Conservation (phyloP, 2,797 vertebrate species). For the Cryptoprocta ferox region DNA sequence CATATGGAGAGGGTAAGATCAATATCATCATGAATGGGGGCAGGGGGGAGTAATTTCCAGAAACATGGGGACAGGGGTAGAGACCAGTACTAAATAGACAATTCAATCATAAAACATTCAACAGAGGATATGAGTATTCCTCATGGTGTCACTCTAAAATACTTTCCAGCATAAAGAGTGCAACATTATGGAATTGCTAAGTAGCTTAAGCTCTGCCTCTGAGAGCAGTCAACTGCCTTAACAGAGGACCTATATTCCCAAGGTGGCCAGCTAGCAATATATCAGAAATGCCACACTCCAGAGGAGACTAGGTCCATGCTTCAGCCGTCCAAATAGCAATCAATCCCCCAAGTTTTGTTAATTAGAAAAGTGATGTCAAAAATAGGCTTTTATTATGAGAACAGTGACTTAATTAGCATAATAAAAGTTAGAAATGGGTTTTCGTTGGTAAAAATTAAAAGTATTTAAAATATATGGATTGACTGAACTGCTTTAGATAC, state of each 20-base stretch:
- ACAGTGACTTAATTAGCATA: neutral
- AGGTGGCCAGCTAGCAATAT: neutral
- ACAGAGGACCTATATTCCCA: neutral
- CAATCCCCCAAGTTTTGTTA: neutral
- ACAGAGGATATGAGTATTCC: neutral
- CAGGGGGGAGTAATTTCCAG: neutral
- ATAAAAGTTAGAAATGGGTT: slow-evolving; percentile 5
- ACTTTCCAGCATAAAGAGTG: neutral
- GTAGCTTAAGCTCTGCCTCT: neutral
- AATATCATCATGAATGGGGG: neutral
- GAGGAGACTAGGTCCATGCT: neutral
- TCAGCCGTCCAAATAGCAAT: neutral
- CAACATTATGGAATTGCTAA: neutral
- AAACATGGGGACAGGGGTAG: neutral
- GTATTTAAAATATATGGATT: neutral
- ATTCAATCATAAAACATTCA: neutral
- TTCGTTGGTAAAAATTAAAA: neutral
- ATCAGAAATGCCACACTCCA: neutral
- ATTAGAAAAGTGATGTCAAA: slow-evolving; percentile 16
- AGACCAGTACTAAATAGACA: neutral
- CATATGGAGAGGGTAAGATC: neutral
- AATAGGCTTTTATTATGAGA: neutral
- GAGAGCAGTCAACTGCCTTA: neutral
- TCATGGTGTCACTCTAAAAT: neutral
- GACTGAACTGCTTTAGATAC: neutral